Base-by-base conservation (phyloP, 2,888 invertebrate species). In the Timema cristinae region DNA sequence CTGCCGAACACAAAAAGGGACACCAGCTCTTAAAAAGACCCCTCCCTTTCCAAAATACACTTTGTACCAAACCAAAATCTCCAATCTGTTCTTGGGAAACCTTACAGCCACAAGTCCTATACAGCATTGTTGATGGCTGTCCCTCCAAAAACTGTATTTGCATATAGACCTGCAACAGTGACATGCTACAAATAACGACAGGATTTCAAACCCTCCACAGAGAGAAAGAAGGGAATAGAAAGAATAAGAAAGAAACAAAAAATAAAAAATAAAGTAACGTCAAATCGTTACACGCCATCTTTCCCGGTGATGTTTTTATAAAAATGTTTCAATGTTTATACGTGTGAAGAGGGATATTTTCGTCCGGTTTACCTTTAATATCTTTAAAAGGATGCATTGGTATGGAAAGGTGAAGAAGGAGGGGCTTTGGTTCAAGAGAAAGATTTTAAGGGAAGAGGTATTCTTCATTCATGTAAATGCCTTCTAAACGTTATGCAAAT, bases 401-500 rank as follows among this genome's bases (percentile, higher is more conserved):
- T 13, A 47, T 48, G 63, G 63, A 63, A 63, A 59, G 63, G 63
- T 63, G 16, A 11, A 11, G 16, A 11, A 11, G 11, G 63, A 54
- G 63, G 6, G 63, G 63, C 8, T 9, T 15, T 9, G 47, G 63
- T 32, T 32, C 10, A 6, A 32, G 47, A 32, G 15, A n/a, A 54
- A 13, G 59, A 59, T 8, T 59, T 59, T 10, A 10, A 66, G n/a
- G 66, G 66, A 49, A n/a, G 50, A 49, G 67, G 15, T 7, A 67
- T 1, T 63, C n/a, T 11, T 50, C 59, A 10, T 50, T 63, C 52
- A 47, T 66, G 51, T 66, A 70, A 63, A 71, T 70, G 50, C 56
- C 67, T 71, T 68, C 67, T 73, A 73, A 73, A 73, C 72, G 72
- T 71, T 73, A 73, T 73, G 73, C 73, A 73, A 70, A 73, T 73